Conservation (phyloP, 2,888 invertebrate species). For the Drosophila flavopinicola region DNA sequence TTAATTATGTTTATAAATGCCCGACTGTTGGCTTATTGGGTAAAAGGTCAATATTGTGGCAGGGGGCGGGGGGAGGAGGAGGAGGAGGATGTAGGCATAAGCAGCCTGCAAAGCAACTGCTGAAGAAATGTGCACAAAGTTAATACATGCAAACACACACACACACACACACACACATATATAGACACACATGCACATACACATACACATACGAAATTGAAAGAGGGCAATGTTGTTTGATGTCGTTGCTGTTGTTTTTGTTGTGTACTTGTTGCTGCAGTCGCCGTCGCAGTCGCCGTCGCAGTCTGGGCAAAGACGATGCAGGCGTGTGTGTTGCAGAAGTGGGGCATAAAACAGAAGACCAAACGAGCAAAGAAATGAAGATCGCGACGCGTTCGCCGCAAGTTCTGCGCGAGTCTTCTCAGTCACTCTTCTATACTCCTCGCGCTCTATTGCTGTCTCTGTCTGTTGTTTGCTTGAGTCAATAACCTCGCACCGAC, state of each 20-base stretch:
- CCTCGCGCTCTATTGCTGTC: slow-evolving; percentile 14
- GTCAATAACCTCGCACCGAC: slow-evolving; percentile 58
- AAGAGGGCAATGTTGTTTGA: slow-evolving; percentile 28
- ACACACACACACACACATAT: background rate
- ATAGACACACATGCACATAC: background rate
- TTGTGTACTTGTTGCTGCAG: slow-evolving; percentile 46
- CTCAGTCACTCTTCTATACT: background rate
- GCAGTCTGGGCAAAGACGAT: slow-evolving; percentile 20
- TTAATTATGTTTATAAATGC: background rate
- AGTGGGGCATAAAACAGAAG: slow-evolving; percentile 41
- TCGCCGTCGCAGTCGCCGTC: slow-evolving; percentile 10
- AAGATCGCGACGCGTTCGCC: slow-evolving; percentile 50
- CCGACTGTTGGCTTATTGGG: background rate
- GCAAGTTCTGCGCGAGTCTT: slow-evolving; percentile 31
- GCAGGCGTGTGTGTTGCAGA: slow-evolving; percentile 25
- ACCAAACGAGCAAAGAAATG: slow-evolving; percentile 38
- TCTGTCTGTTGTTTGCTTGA: slow-evolving; percentile 44
- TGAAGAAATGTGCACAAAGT: background rate
- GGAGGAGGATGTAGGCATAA: no score
- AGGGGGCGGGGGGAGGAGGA: background rate
- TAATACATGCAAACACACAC: no score
- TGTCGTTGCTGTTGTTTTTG: slow-evolving; percentile 5
- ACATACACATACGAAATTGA: slow-evolving; percentile 12
- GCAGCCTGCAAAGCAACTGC: background rate
- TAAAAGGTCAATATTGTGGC: background rate